Conservation (phyloP, 2,797 vertebrate species). For the Neomorphus geoffroyi region DNA sequence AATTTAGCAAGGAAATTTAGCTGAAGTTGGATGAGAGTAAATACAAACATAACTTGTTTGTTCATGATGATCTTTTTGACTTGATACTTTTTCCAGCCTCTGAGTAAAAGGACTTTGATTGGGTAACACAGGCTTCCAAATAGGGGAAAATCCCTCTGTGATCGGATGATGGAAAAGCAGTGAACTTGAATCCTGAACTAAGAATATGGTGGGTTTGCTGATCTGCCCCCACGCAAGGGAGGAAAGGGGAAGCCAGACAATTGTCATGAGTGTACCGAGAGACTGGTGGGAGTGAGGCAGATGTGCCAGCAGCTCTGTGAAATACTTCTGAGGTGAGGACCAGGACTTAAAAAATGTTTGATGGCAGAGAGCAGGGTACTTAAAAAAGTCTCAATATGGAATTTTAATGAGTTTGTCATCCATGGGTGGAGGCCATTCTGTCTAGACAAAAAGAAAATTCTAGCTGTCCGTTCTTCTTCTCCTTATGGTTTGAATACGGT, state of each 20-base stretch:
- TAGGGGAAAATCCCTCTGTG: not conserved
- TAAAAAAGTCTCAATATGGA: not conserved
- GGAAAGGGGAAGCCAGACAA: not conserved
- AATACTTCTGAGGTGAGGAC: not conserved
- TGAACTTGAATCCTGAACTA: not conserved
- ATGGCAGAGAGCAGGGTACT: not conserved
- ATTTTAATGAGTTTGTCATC: not conserved
- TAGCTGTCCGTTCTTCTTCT: not conserved
- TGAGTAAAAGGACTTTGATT: not conserved
- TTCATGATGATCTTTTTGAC: not conserved
- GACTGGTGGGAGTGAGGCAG: not conserved
- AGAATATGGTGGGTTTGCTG: not conserved
- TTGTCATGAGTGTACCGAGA: not conserved
- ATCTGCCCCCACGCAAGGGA: not conserved
- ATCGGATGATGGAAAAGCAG: fast-evolving
- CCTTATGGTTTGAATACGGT: not conserved
- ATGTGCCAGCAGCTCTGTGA: not conserved
- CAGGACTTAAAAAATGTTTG: not conserved
- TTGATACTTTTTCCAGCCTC: not conserved
- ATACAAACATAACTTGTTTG: not conserved
- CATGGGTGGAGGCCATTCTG: not conserved
- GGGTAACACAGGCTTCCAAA: not conserved
- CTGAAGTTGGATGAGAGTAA: slow-evolving; percentile 8
- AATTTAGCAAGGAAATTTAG: slow-evolving; percentile 7
- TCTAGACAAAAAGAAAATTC: not conserved